These are phyloP conservation scores for Euthynnus affinis DNA, from an alignment of 2,797 vertebrate species.

Conservation along the genomic window DNA sequence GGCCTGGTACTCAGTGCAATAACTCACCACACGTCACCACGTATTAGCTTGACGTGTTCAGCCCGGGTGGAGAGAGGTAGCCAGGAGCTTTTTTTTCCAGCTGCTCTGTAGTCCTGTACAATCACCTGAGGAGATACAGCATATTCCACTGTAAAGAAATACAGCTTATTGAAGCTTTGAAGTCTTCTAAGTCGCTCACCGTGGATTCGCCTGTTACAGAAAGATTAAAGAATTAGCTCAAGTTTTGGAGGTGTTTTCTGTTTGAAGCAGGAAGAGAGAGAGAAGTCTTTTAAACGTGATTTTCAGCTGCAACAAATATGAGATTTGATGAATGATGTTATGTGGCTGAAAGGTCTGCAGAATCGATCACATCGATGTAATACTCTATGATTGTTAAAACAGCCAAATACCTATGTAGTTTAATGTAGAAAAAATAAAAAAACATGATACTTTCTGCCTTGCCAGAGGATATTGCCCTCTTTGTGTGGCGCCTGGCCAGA, in stretches of 20 bases:
- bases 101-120: slow-evolving; percentile 55
- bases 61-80: slow-evolving; percentile 62
- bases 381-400: slow-evolving; percentile 13
- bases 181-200: slow-evolving; percentile 42
- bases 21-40: slow-evolving; percentile 78
- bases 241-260: slow-evolving; percentile 45
- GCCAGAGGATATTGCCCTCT: not conserved
- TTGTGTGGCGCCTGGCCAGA: slow-evolving; percentile 72
- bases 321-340: not conserved
- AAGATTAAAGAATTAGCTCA: slow-evolving; percentile 46
- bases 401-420: not conserved
- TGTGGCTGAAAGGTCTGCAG: slow-evolving; percentile 2
- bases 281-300: slow-evolving; percentile 30
- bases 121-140: slow-evolving; percentile 72
- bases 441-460: not conserved
- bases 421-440: not conserved
- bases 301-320: slow-evolving; percentile 27
- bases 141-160: slow-evolving; percentile 52
- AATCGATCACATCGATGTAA: not conserved
- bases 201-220: slow-evolving; percentile 8
- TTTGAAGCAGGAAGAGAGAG: slow-evolving; percentile 19
- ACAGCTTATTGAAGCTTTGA: slow-evolving; percentile 56
- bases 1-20: slow-evolving; percentile 80
- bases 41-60: slow-evolving; percentile 78
- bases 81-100: slow-evolving; percentile 67